Base-by-base conservation (phyloP, 2,888 invertebrate species). In the Melanargia galathea region DNA sequence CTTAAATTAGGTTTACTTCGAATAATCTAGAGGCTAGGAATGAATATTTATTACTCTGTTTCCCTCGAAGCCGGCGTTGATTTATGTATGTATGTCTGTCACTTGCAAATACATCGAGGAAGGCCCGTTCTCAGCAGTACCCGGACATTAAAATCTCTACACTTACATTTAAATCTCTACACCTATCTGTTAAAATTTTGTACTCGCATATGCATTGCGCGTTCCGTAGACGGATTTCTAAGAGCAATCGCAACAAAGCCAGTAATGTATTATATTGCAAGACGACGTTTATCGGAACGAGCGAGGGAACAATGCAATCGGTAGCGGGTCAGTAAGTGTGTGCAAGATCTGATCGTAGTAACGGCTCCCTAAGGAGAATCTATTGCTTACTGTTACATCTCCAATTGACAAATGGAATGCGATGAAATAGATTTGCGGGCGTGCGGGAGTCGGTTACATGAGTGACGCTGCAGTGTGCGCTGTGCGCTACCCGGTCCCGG, bases 341-440 rank as follows among this genome's bases (percentile, higher is more conserved):
- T 60, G 62, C 57, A 56, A 59, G 43, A 60, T 62, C 59, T 52
- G 61, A 67, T 63, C 63, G 63, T 33, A 62, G 61, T 64, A 66
- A 66, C 63, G 60, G 52, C 60, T 57, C 66, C 66, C 52, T 33
- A n/a, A 62, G 52, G 68, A 55, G 40, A 11, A 55, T 55, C 57
- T 61, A 55, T 35, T 30, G 35, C 38, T 54, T 33, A 30, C 40
- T 18, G 63, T 16, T 5, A 55, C 40, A 26, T 55, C 40, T 55
- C 54, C 55, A 54, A 49, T 52, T 54, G 59, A 52, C 49, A 58
- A 62, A 57, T 22, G 18, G 24, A 24, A 38, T 24, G 18, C 51
- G 60, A 51, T 24, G 10, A 16, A 51, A 60, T 30, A 40, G 30
- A 35, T 60, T 43, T 30, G 51, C 40, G 24, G 30, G 26, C 18